Evolutionary conservation across 2,888 invertebrate genomes (phyloP), one percentile per base, ranked within the genome.

Genomic region (Xylota sylvarum): DNA sequence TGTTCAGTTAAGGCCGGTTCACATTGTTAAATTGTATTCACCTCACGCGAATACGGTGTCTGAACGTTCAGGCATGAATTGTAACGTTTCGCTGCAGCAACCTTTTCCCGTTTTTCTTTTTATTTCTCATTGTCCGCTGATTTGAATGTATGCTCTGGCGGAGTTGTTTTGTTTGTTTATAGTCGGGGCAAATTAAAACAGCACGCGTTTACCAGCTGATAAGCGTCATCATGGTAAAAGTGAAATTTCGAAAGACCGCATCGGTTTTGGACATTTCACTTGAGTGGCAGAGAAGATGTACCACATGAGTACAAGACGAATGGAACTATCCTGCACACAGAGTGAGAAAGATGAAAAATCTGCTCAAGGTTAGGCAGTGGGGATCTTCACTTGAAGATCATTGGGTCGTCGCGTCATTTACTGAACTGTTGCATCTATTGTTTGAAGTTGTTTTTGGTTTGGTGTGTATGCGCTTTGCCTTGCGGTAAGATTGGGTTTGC

Each of bases 341-440:
- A 40, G 37, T 56, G 12, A 35, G 10, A 6, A 17, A 30, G 19
- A 73, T 9, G 12, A 52, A 74, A 62, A 14, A 56, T 10, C 10
- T 32, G 23, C 73, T 50, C 80, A 80, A 80, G 80, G 80, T 80
- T 73, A 73, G 40, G 48, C 67, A 30, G 37, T 60, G 58, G 58
- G 19, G 58, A 62, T 73, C 52, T 62, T 35, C 56, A 46, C 43
- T 72, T 76, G 76, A 35, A 65, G 55, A 62, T 74, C 64, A 62
- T 64, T 56, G 62, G 48, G 69, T 77, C 48, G 56, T 55, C 12
- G 23, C 48, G 56, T 55, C 12, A 35, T 60, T 60, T 52, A 37
- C 19, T 78, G 35, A 65, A 23, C 27, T 50, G 65, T 37, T 80
- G 80, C 80, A 73, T 37, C 48, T 10, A 46, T 60, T 72, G 60